Base-by-base conservation (phyloP, 2,888 invertebrate species). In the Leptinotarsa juncta region DNA sequence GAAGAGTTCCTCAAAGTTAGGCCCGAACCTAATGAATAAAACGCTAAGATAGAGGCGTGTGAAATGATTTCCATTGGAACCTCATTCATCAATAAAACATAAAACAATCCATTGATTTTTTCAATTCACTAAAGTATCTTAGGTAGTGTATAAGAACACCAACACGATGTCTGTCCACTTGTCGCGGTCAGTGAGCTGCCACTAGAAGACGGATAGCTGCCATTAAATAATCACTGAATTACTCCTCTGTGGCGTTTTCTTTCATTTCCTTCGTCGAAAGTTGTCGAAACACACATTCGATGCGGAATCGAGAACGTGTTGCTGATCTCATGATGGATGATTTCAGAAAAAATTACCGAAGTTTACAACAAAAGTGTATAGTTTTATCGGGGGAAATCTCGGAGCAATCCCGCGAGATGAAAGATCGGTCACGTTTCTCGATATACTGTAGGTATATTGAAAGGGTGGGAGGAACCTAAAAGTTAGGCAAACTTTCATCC, bases 361-460 rank as follows among this genome's bases (percentile, higher is more conserved):
- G 86, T 88, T 88, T 87, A 87, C 87, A 87, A 87, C 87, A 88
- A 88, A 89, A 89, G 88, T 88, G 89, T 89, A 89, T 89, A 90
- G 89, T 90, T 90, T 89, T 89, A 89, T 89, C 90, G 89, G 87
- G 90, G 90, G 90, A 90, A 90, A 90, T 90, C 90, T 90, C 88
- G 82, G 86, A 32, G 85, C 86, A 84, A 86, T 88, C 90, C 89
- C 89, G 80, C 81, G 89, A 89, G 90, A 89, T 88, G 84, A 84
- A 84, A 88, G 89, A 89, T 90, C 90, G 90, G 90, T 90, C 90
- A 90, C 90, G 90, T 90, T 88, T 84, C 57, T 69, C 70, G 72
- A 82, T 81, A 82, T 83, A 82, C 81, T 81, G 81, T 84, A 81
- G 82, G 80, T 82, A 81, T 79, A 78, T 76, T 72, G 74, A 66